phyloP scores from a whole-genome alignment of 2,888 invertebrate genomes.

The Sesia apiformis region DNA sequence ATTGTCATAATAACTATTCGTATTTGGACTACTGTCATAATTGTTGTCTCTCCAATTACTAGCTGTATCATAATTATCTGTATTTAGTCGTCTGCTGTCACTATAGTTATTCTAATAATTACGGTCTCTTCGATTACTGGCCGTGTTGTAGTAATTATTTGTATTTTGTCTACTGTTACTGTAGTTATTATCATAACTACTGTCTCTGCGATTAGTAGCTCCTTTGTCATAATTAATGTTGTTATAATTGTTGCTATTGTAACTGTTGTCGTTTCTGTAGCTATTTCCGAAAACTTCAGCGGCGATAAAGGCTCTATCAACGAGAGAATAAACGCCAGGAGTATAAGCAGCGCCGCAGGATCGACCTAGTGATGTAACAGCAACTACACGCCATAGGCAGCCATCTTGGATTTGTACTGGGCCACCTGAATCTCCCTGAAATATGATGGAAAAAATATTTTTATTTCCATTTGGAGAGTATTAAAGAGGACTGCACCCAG shows the following conservation, averaged over 20 bases:
- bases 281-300: conserved; percentile 16
- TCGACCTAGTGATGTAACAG: conserved; percentile 53
- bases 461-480: too few relatives aligned
- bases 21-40: background rate
- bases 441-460: background rate
- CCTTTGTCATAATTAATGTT: background rate
- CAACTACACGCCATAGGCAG: conserved; percentile 54
- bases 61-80: background rate
- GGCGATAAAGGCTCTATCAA: conserved; percentile 24
- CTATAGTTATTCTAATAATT: background rate
- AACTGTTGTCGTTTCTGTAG: background rate
- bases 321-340: conserved; percentile 48
- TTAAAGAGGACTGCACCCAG: too few relatives aligned
- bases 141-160: background rate
- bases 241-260: background rate
- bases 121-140: background rate
- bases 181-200: background rate
- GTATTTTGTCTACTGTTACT: background rate
- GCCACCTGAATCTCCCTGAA: conserved; percentile 62
- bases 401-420: conserved; percentile 58
- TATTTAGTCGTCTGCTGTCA: background rate
- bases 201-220: background rate
- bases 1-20: background rate
- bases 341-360: conserved; percentile 54
- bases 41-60: background rate